A percentile compares a stretch with the other conserved stretches of the same genome.
phyloP scores from a whole-genome alignment of 2,888 invertebrate species.

The Pimpla rufipes region DNA sequence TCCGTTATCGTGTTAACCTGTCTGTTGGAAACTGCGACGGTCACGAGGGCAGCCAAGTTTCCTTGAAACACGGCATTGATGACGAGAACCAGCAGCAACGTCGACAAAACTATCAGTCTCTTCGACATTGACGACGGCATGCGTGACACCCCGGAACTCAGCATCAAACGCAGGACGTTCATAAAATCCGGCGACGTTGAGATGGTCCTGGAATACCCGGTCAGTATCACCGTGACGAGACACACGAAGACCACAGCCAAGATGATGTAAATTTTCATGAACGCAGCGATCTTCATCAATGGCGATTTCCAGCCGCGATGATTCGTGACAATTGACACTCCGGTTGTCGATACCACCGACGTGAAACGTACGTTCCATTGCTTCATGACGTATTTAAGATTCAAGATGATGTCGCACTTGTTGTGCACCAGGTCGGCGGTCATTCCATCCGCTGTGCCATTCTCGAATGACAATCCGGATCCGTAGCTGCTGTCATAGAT shows the following conservation, averaged over 20 bases:
- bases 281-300: not conserved
- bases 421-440: not conserved
- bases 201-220: not conserved
- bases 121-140: not conserved
- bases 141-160: not conserved
- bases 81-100: constrained; percentile 2
- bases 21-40: not conserved
- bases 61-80: not conserved
- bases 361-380: not conserved
- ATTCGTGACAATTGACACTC: constrained; percentile 1
- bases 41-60: not conserved
- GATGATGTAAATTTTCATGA: not conserved
- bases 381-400: constrained; percentile 2
- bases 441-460: not conserved
- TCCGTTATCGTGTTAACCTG: not conserved
- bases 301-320: constrained; percentile 1
- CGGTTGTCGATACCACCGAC: not conserved
- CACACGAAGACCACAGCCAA: not conserved
- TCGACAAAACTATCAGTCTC: not conserved
- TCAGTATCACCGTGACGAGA: not conserved
- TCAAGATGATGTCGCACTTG: not conserved
- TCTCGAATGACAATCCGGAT: not conserved
- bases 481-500: not conserved
- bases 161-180: not conserved
- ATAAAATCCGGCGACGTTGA: not conserved